phyloP scores from a whole-genome alignment of 1,140 invertebrate genomes.

The Drosophila melanogaster region Release_6_plus_ISO1_MT NT_033779.5:7541001-7541500 shows the following conservation, averaged over 20 bases:
- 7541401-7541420: conserved; percentile 34
- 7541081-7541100: background rate
- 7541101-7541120: conserved; percentile 22
- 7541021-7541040: conserved; percentile 67
- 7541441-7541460: background rate
- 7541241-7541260: conserved; percentile 78
- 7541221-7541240: conserved; percentile 77
- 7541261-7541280: conserved; percentile 58
- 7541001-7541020: conserved; percentile 33
- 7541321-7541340: background rate
- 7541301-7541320: background rate
- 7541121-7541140: conserved; percentile 79
- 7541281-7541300: conserved; percentile 18
- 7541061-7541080: background rate
- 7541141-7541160: conserved; percentile 20
- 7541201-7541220: conserved; percentile 24
- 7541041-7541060: conserved; percentile 30
- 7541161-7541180: conserved; percentile 38
- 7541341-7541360: conserved; percentile 70
- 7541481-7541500: too few relatives aligned
- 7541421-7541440: background rate
- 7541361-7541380: conserved; percentile 69
- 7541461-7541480: background rate
- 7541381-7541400: conserved; percentile 58
- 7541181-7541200: conserved; percentile 63